Evolutionary conservation across 2,113 vertebrate genomes (phyloP).

Genomic region (Passer montanus): DNA sequence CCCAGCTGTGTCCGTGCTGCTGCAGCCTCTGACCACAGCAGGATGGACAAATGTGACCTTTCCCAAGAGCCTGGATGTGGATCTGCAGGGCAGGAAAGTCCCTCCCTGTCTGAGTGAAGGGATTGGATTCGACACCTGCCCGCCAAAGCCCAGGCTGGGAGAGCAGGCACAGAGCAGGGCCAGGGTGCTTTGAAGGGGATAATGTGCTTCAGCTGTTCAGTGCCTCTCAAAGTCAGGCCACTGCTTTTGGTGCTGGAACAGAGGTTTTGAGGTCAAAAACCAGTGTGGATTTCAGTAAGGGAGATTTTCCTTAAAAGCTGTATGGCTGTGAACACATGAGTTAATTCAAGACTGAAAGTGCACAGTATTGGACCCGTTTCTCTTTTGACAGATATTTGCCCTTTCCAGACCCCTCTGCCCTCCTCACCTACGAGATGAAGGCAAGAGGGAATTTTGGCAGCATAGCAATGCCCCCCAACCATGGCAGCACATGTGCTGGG

Average conservation of each 20-base stretch:
- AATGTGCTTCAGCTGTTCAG: background rate
- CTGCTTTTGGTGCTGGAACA: background rate
- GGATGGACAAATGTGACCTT: background rate
- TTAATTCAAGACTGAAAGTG: background rate
- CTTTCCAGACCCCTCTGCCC: background rate
- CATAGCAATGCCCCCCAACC: rapidly evolving
- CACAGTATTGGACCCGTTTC: rapidly evolving
- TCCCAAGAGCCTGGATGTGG: background rate
- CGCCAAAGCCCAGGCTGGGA: background rate
- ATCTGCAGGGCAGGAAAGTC: background rate
- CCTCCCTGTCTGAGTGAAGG: background rate
- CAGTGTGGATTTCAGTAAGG: background rate
- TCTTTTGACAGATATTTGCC: background rate
- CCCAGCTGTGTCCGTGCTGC: background rate
- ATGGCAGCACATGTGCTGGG: background rate
- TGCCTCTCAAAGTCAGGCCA: background rate
- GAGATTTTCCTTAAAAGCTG: background rate
- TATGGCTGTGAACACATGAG: rapidly evolving
- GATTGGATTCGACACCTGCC: constrained; percentile 22
- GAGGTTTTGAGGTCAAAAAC: background rate
- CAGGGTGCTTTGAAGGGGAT: background rate
- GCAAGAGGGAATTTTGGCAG: background rate
- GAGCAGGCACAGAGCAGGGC: background rate
- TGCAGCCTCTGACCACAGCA: background rate
- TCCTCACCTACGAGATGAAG: rapidly evolving